Base-by-base conservation (phyloP, 2,113 vertebrate species). In the Chloroceryle aenea region DNA sequence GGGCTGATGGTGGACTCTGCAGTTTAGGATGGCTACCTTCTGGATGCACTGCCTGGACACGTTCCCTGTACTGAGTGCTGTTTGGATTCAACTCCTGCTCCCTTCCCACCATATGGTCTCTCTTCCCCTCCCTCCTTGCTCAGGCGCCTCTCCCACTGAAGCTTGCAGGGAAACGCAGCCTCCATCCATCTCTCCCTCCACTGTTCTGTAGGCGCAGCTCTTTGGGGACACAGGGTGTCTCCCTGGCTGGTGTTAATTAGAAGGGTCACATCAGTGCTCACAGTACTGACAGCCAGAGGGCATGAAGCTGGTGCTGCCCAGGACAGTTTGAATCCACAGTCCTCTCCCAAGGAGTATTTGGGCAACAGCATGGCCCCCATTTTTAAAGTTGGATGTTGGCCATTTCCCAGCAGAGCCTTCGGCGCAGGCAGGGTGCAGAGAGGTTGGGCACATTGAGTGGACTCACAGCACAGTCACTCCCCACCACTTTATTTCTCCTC, bases 361-460 rank as follows among this genome's bases (percentile, higher is more conserved):
- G 45, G 48, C 62, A 82, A n/a, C 48, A 56, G 18, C 4, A 23
- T 25, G 6, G 9, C 21, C 27, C 38, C 38, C 42, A 12, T 1
- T 79, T 80, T 72, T 87, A 7, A 36, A 68, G 56, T 0, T 19
- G 78, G 27, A 25, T 1, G 3, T 20, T 80, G 71, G 69, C 56
- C 7, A 3, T 73, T 87, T 72, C 38, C 6, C 7, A 4, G 66
- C 1, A 3, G 12, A 36, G n/a, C 36, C 26, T 63, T 76, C 32
- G 7, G 23, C 7, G 4, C 40, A 19, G 67, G 63, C 63, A 34
- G 71, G 66, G 19, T 69, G 71, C 18, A 7, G 79, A 62, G 59
- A 69, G 77, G 29, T 17, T 6, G 1, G 66, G 16, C 34, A 55
- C 48, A 20, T 11, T 0, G 0, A 85, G 38, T 0, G 0, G 79